phyloP scores from a whole-genome alignment of 2,888 invertebrate species.

The Drosophila neutralis region DNA sequence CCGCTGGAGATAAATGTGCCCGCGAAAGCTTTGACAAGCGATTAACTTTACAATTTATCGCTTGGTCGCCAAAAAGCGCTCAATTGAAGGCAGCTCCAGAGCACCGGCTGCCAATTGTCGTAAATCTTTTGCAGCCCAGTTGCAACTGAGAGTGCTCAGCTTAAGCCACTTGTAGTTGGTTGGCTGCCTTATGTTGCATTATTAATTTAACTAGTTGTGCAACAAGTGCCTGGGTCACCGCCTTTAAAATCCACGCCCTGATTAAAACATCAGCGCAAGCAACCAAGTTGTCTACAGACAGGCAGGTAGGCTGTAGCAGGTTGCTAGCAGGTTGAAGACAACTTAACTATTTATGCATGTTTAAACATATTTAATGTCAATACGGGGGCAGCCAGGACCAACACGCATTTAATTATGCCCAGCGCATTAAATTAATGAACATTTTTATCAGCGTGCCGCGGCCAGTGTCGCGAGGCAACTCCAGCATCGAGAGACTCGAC shows the following conservation, averaged over 20 bases:
- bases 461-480: constrained; percentile 4
- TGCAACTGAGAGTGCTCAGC: constrained; percentile 11
- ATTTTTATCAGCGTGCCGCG: constrained; percentile 61
- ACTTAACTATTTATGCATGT: constrained; percentile 71
- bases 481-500: constrained; percentile 12
- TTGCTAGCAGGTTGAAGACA: constrained; percentile 6
- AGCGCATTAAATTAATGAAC: constrained; percentile 79
- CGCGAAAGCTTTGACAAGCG: constrained; percentile 76
- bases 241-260: constrained; percentile 61
- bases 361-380: constrained; percentile 81
- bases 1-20: constrained; percentile 71
- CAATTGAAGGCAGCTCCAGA: constrained; percentile 38
- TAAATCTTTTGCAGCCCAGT: constrained; percentile 59
- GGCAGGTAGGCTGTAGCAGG: neutral
- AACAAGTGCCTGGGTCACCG: constrained; percentile 71
- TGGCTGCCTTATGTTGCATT: constrained; percentile 66
- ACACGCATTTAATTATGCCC: constrained; percentile 78
- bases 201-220: constrained; percentile 81
- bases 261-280: constrained; percentile 73
- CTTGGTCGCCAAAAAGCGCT: constrained; percentile 44
- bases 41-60: constrained; percentile 80
- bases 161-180: constrained; percentile 5
- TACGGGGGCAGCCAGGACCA: constrained; percentile 69
- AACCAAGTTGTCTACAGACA: constrained; percentile 30
- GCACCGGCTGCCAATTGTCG: constrained; percentile 57